Conservation (phyloP, 2,113 vertebrate species). For the Pristiophorus japonicus region DNA sequence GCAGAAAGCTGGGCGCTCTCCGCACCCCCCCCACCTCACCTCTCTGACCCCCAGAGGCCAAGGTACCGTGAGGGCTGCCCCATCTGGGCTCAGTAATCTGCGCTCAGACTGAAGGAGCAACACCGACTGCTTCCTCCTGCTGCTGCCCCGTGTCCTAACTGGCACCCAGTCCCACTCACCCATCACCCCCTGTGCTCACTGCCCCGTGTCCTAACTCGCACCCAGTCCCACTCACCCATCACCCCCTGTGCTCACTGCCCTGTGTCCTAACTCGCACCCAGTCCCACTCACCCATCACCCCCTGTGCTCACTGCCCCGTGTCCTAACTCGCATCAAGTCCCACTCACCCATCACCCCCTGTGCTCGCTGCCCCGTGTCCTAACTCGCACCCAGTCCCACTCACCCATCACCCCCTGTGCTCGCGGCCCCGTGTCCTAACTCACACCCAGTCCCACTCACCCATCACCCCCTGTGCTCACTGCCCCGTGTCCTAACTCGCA, state of each 20-base stretch:
- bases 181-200: neutral
- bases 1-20: too few relatives aligned
- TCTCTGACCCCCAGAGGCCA: too few relatives aligned
- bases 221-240: neutral
- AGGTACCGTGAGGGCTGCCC: neutral
- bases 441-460: neutral
- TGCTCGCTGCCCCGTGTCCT: too few relatives aligned
- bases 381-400: neutral
- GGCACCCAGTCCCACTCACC: neutral
- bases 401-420: neutral
- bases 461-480: neutral
- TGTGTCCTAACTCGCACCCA: neutral
- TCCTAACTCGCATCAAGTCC: neutral
- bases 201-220: neutral
- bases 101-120: too few relatives aligned
- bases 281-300: neutral
- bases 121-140: too few relatives aligned
- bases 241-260: neutral
- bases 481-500: neutral
- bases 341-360: neutral
- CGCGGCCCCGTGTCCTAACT: too few relatives aligned
- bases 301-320: too few relatives aligned
- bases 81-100: too few relatives aligned
- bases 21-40: too few relatives aligned
- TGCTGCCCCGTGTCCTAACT: too few relatives aligned